phyloP scores from a whole-genome alignment of 2,888 invertebrate species.

The Seira sanloemensis region DNA sequence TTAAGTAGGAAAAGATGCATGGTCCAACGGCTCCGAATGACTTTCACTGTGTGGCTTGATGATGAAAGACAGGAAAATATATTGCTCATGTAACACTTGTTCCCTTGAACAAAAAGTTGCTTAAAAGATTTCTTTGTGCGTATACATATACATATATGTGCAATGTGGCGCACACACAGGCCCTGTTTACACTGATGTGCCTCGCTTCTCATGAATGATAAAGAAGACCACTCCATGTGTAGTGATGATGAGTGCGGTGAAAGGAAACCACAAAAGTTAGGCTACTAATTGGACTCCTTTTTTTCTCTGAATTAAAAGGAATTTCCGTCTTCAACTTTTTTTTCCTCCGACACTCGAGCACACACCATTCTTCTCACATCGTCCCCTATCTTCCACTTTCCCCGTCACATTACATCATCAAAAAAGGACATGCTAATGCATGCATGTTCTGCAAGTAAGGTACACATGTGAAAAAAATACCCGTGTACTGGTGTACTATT shows the following conservation, averaged over 20 bases:
- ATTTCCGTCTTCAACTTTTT: not conserved
- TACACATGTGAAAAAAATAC: not conserved
- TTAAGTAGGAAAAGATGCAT: not conserved
- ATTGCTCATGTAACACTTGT: not conserved
- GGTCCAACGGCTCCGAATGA: not conserved
- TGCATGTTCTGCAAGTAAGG: not conserved
- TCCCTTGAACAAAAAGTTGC: not conserved
- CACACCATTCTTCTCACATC: not conserved
- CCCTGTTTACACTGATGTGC: no score
- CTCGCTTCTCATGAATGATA: not conserved
- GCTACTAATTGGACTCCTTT: conserved; percentile 4
- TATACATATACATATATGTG: no score
- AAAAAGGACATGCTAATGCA: not conserved
- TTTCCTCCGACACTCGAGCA: not conserved
- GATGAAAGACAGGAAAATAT: not conserved
- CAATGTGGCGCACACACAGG: no score
- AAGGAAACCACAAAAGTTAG: not conserved
- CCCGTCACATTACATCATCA: conserved; percentile 4
- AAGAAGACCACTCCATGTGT: not conserved
- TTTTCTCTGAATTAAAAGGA: not conserved
- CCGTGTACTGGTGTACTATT: no score
- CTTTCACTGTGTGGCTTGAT: not conserved
- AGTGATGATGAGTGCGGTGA: not conserved
- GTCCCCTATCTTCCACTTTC: not conserved
- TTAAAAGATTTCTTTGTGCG: no score